Evolutionary conservation across 2,797 vertebrate genomes (phyloP), one percentile per base, ranked within the genome.

Genomic region (Scyliorhinus canicula): DNA sequence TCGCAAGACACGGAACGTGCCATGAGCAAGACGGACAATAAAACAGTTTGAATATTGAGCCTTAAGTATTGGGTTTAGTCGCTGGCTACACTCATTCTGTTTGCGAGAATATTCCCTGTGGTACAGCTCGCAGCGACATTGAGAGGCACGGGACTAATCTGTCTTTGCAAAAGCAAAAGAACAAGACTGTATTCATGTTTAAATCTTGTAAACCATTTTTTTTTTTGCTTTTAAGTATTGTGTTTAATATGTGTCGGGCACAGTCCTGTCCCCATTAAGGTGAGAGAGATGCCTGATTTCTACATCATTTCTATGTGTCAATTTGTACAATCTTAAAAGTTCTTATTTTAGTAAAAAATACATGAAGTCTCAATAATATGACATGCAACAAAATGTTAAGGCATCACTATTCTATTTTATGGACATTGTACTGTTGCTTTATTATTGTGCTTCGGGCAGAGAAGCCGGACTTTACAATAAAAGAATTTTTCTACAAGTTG

Each of bases 331-430:
- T 93, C 63, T 93, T 93, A 93, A 93, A 93, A 47, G 63, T 69
- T 93, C 67, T 93, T 93, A 93, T 93, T 93, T 93, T 93, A 69
- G 67, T 71, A 55, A 94, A 94, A 94, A 74, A 74, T 19, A 44
- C 65, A 74, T 94, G 67, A 94, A 71, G 86, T 93, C 67, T 69
- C 63, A 50, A 71, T 35, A 55, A 74, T 94, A 52, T 14, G 67
- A 71, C 65, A 50, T 7, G 65, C 47, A 74, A 94, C 93, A 94
- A 52, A 71, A 35, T 94, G 47, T 52, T 52, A 71, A 21, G 65
- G 65, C 93, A 50, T 94, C 65, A 35, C 67, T 94, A 69, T 93
- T 74, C 65, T 74, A 94, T 74, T 74, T 94, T 94, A 94, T 94
- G 67, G 93, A 94, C 93, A 94, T 71, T 94, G 93, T 94, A 74